Evolutionary conservation across 1,140 invertebrate genomes (phyloP).

Genomic region (Scaptodrosophila lebanonensis): DNA sequence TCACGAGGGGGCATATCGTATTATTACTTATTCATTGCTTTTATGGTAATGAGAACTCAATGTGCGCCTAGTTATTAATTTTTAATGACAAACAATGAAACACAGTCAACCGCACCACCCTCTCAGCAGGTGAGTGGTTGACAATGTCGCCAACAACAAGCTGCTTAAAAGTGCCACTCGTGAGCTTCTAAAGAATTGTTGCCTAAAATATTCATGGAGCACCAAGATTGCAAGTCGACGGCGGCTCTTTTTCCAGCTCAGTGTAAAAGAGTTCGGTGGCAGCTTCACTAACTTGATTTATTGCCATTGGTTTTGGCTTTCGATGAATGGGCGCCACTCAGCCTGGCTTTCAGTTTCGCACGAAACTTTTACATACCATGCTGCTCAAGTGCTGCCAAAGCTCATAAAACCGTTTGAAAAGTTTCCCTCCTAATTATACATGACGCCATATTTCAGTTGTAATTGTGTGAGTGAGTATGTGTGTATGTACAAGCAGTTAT

Average conservation of each 20-base stretch:
- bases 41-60: conserved; percentile 28
- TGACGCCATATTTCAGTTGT: too few relatives aligned
- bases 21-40: conserved; percentile 52
- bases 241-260: too few relatives aligned
- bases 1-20: conserved; percentile 13
- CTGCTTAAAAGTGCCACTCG: conserved; percentile 32
- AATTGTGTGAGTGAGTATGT: too few relatives aligned
- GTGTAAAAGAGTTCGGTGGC: too few relatives aligned
- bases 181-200: conserved; percentile 11
- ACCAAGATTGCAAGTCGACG: too few relatives aligned
- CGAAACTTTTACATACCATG: too few relatives aligned
- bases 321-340: too few relatives aligned
- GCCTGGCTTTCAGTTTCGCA: too few relatives aligned
- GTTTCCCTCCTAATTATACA: conserved; percentile 11
- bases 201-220: background rate
- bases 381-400: too few relatives aligned
- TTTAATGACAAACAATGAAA: conserved; percentile 41
- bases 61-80: conserved; percentile 44
- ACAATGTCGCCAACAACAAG: too few relatives aligned
- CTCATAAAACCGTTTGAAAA: background rate
- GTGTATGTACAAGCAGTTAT: background rate
- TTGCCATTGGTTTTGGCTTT: conserved; percentile 6
- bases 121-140: too few relatives aligned
- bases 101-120: too few relatives aligned
- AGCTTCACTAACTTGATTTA: conserved; percentile 36